Base-by-base conservation (phyloP, 2,888 invertebrate genomes). In the Cetonia aurata region DNA sequence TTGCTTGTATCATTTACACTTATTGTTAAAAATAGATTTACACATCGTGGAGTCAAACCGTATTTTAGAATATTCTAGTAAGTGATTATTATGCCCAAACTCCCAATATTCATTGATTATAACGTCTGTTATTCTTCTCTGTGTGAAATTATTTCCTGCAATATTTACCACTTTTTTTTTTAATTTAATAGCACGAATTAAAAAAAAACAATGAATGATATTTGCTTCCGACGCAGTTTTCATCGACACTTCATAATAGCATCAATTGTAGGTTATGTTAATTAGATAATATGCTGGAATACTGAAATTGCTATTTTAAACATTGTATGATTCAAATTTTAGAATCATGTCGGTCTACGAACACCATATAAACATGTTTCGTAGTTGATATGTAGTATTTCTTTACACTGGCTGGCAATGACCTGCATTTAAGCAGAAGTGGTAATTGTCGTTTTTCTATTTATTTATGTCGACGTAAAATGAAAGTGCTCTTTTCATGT, bases 361-460 rank as follows among this genome's bases (percentile, higher is more conserved):
- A 33, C 37, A 3, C 50, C 8, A 60, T 37, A 65, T n/a, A 41
- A 50, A 65, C 33, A 65, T n/a, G 50, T 50, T 37, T 17, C 25
- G 37, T 17, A 50, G 50, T 52, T 37, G 44, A 60, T 60, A 48
- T 15, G 48, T 52, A 65, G 48, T 52, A 65, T 65, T 46, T 60
- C 44, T 60, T 46, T 50, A 56, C 67, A 71, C 72, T 66, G 68
- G 71, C 72, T 76, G 76, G 75, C 78, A 78, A 77, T 78, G 78
- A 78, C 78, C 78, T 71, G 77, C 74, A 76, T 78, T 77, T 75
- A 57, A 57, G 55, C 48, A 57, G 50, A 37, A 57, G 52, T 57
- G 57, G 57, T 67, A 48, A 67, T 56, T 57, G 67, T 37, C 50
- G 50, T 46, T 67, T 67, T 37, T 55, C 67, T 56, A 44, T 57